A percentile compares a stretch with the other conserved stretches of the same genome.
These are phyloP conservation scores for Apostichopus japonicus DNA, from an alignment of 35 echinoderm and acorn worm species.

Conservation along the genomic window DNA sequence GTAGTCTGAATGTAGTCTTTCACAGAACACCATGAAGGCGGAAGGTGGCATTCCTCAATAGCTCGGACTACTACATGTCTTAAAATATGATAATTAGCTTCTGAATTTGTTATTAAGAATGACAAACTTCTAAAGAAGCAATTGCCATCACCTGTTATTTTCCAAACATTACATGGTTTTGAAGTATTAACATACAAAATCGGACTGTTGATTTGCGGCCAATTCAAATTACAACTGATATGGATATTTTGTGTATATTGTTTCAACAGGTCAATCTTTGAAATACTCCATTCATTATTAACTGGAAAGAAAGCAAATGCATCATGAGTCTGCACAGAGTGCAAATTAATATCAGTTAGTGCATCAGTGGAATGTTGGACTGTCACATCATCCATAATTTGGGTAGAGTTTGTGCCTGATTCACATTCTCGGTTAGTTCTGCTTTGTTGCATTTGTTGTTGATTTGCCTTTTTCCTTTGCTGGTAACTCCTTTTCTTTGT, in stretches of 20 bases:
- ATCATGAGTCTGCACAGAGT: neutral
- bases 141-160: slow-evolving; percentile 21
- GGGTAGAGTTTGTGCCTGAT: neutral
- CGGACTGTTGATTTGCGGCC: no score
- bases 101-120: slow-evolving; percentile 21
- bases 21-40: neutral
- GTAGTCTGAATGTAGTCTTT: neutral
- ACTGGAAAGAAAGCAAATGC: slow-evolving; percentile 31
- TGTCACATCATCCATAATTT: neutral
- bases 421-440: no score
- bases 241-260: neutral
- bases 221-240: no score
- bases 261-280: neutral
- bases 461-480: neutral
- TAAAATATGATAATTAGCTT: neutral
- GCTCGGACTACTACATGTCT: slow-evolving; percentile 11
- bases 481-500: slow-evolving; percentile 38
- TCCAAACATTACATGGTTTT: neutral
- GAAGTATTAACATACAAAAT: neutral
- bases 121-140: slow-evolving; percentile 49
- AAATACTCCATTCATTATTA: neutral
- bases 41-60: neutral
- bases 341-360: neutral
- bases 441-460: neutral
- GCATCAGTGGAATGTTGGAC: no score